phyloP scores from a whole-genome alignment of 2,888 invertebrate genomes.

The Tetranychus piercei region DNA sequence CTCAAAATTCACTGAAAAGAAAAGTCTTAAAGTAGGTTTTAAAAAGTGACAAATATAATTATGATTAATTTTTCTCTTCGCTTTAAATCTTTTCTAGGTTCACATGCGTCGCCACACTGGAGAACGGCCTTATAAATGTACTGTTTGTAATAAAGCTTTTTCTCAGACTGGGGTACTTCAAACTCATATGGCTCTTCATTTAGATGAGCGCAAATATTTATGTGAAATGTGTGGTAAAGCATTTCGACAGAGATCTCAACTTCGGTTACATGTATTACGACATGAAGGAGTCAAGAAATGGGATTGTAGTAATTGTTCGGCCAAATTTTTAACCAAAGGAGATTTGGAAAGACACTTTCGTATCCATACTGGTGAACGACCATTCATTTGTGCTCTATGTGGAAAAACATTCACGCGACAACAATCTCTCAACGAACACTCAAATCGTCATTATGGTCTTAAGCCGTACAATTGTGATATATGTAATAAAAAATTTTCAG shows the following conservation, averaged over 20 bases:
- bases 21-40: slow-evolving; percentile 29
- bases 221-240: slow-evolving; percentile 30
- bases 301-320: slow-evolving; percentile 28
- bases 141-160: slow-evolving; percentile 30
- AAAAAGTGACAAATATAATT: slow-evolving; percentile 31
- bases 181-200: slow-evolving; percentile 31
- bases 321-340: slow-evolving; percentile 33
- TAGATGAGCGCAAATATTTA: slow-evolving; percentile 28
- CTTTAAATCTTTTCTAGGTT: slow-evolving; percentile 17
- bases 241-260: slow-evolving; percentile 30
- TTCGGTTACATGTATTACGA: slow-evolving; percentile 28
- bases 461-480: slow-evolving; percentile 33
- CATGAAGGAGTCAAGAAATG: slow-evolving; percentile 29
- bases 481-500: slow-evolving; percentile 31
- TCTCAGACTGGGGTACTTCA: slow-evolving; percentile 30
- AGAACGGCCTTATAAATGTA: slow-evolving; percentile 28
- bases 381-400: slow-evolving; percentile 33
- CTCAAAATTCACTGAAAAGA: slow-evolving; percentile 30
- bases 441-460: slow-evolving; percentile 33
- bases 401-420: slow-evolving; percentile 33
- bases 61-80: slow-evolving; percentile 26
- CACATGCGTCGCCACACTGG: background rate
- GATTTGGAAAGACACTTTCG: slow-evolving; percentile 32
- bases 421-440: slow-evolving; percentile 34
- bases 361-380: slow-evolving; percentile 33